A percentile compares a stretch with the other conserved stretches of the same genome.
These are phyloP conservation scores for Pristionchus entomophagus DNA, from an alignment of 2,888 invertebrate genomes.

Conservation along the genomic window DNA sequence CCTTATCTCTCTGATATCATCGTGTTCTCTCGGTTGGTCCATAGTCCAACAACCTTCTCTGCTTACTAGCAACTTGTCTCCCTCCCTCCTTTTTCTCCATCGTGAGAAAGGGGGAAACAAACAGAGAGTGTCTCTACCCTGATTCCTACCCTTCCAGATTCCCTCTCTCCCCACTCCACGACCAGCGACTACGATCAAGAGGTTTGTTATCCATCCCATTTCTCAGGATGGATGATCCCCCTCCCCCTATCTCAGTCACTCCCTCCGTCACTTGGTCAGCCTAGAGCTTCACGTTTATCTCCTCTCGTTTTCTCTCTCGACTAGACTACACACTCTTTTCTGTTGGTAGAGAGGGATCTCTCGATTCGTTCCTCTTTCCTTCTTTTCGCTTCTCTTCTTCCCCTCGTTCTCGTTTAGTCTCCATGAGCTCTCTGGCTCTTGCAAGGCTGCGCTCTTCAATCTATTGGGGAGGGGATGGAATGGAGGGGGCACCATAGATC, in stretches of 20 bases:
- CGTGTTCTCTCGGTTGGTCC: background rate
- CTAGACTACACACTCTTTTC: constrained; percentile 7
- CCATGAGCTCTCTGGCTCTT: background rate
- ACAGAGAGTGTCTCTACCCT: background rate
- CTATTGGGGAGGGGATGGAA: background rate
- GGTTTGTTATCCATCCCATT: background rate
- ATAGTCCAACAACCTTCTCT: constrained; percentile 4
- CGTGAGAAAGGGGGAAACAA: background rate
- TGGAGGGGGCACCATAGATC: background rate
- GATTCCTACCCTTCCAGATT: background rate
- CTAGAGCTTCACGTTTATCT: too few relatives aligned
- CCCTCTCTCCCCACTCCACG: background rate
- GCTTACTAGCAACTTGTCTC: background rate
- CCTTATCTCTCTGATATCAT: background rate
- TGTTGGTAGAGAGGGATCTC: background rate
- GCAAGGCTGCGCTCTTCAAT: background rate
- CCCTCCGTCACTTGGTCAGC: background rate
- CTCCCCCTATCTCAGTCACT: background rate
- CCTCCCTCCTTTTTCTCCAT: background rate
- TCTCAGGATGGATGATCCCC: too few relatives aligned
- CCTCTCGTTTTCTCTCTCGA: background rate
- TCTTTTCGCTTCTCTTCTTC: background rate
- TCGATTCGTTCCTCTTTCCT: background rate
- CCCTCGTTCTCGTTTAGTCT: constrained; percentile 13
- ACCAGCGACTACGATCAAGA: background rate